Percentiles rank a stretch among this genome's conserved stretches.
Evolutionary conservation across 2,888 invertebrate species (phyloP).

Genomic region (Gymnocheta viridis): DNA sequence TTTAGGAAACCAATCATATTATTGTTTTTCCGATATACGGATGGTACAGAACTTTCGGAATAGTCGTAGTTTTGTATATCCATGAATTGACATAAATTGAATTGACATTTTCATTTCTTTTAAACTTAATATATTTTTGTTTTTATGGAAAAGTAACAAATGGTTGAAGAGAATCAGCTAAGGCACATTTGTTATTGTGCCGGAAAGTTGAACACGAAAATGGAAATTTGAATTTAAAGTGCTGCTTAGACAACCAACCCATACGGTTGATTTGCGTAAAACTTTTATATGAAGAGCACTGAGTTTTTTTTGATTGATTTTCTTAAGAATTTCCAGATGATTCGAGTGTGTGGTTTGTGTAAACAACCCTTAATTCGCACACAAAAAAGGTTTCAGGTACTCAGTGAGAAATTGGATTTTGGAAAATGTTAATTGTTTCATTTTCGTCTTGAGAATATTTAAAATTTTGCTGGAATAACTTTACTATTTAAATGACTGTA

Average conservation of each 20-base stretch:
- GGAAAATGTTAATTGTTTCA: slow-evolving; percentile 64
- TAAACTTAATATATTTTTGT: background rate
- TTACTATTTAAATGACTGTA: background rate
- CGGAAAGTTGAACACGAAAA: slow-evolving; percentile 17
- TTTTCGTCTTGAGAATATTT: slow-evolving; percentile 58
- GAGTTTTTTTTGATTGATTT: no score
- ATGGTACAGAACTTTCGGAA: no score
- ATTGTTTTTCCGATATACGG: no score
- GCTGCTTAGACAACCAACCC: no score
- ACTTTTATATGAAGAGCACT: no score
- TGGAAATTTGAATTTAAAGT: background rate
- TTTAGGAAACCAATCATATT: no score
- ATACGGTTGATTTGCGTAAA: no score
- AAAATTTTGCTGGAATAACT: slow-evolving; percentile 25
- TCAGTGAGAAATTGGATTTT: slow-evolving; percentile 63
- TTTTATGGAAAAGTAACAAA: slow-evolving; percentile 35
- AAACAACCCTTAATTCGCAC: no score
- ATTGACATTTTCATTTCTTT: slow-evolving; percentile 63
- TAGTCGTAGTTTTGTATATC: no score
- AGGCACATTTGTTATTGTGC: slow-evolving; percentile 2
- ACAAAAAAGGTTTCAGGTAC: background rate
- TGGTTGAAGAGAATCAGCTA: slow-evolving; percentile 1
- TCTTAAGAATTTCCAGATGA: no score
- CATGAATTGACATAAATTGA: slow-evolving; percentile 61
- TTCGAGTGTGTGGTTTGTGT: no score